Evolutionary conservation across 2,888 invertebrate genomes (phyloP).

Genomic region (Drosophila kuntzei): DNA sequence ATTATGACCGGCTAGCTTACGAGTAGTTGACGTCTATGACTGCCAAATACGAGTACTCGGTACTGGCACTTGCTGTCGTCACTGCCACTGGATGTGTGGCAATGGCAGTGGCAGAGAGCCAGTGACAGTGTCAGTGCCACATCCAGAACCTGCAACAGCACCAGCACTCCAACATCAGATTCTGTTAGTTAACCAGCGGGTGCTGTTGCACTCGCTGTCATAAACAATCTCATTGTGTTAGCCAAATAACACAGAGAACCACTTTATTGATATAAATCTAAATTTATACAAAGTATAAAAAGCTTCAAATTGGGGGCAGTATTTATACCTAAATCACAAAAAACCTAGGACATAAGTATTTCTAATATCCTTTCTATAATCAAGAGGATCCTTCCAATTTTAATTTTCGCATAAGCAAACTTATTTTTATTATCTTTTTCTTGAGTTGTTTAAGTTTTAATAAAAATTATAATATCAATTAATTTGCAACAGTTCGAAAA

Average conservation of each 20-base stretch:
- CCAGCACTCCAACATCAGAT: slow-evolving; percentile 13
- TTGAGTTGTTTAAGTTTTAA: too few species aligned
- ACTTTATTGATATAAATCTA: not conserved
- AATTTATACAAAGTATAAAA: not conserved
- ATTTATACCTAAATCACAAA: too few species aligned
- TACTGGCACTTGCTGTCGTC: slow-evolving; percentile 66
- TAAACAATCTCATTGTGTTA: slow-evolving; percentile 69
- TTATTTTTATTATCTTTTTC: too few species aligned
- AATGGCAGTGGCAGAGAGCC: slow-evolving; percentile 26
- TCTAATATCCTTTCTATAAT: too few species aligned
- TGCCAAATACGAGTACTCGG: slow-evolving; percentile 58
- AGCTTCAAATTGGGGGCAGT: too few species aligned
- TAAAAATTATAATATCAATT: too few species aligned
- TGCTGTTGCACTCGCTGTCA: slow-evolving; percentile 42
- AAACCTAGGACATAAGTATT: too few species aligned
- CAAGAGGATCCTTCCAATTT: too few species aligned
- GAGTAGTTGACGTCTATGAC: slow-evolving; percentile 65
- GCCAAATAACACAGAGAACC: slow-evolving; percentile 45
- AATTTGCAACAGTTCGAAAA: too few species aligned
- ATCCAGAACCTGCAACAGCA: slow-evolving; percentile 11
- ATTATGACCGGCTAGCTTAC: slow-evolving; percentile 62
- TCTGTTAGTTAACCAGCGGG: slow-evolving; percentile 59
- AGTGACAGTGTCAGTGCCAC: slow-evolving; percentile 16
- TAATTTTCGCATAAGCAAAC: too few species aligned
- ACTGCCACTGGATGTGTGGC: slow-evolving; percentile 27